Evolutionary conservation across 2,888 invertebrate genomes (phyloP).

Genomic region (Monochamus alternatus): DNA sequence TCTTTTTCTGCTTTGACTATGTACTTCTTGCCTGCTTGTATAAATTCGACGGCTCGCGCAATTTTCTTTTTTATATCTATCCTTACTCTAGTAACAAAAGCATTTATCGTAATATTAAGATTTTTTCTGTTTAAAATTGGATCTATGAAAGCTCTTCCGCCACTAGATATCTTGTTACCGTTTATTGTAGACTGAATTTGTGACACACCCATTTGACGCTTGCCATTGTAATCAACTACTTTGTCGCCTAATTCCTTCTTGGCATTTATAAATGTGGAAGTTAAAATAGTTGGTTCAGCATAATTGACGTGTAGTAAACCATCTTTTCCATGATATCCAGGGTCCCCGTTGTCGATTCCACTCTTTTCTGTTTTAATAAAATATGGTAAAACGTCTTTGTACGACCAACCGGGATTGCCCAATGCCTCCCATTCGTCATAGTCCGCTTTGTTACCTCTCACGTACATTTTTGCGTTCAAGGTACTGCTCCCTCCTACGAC

Average conservation of each 20-base stretch:
- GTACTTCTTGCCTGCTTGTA: conserved; percentile 79
- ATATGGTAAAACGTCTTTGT: conserved; percentile 69
- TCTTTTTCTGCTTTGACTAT: conserved; percentile 82
- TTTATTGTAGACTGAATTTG: conserved; percentile 81
- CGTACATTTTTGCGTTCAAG: conserved; percentile 74
- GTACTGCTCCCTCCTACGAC: conserved; percentile 73
- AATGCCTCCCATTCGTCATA: conserved; percentile 79
- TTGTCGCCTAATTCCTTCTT: conserved; percentile 85
- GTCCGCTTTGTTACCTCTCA: conserved; percentile 77
- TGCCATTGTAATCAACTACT: conserved; percentile 84
- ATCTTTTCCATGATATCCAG: conserved; percentile 78
- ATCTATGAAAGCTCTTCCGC: conserved; percentile 5
- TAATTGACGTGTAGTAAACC: conserved; percentile 83
- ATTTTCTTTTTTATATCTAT: conserved; percentile 77
- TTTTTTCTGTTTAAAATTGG: conserved; percentile 76
- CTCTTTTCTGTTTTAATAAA: conserved; percentile 66
- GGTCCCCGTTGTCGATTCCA: conserved; percentile 71
- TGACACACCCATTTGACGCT: conserved; percentile 56
- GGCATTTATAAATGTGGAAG: conserved; percentile 80
- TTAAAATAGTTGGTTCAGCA: conserved; percentile 78
- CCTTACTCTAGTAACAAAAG: conserved; percentile 81
- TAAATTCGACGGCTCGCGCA: conserved; percentile 83
- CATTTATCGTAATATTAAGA: conserved; percentile 82
- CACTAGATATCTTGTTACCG: conserved; percentile 82
- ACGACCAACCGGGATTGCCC: conserved; percentile 75